phyloP scores from a whole-genome alignment of 2,888 invertebrate genomes.

The Reticulitermes lucifugus region DNA sequence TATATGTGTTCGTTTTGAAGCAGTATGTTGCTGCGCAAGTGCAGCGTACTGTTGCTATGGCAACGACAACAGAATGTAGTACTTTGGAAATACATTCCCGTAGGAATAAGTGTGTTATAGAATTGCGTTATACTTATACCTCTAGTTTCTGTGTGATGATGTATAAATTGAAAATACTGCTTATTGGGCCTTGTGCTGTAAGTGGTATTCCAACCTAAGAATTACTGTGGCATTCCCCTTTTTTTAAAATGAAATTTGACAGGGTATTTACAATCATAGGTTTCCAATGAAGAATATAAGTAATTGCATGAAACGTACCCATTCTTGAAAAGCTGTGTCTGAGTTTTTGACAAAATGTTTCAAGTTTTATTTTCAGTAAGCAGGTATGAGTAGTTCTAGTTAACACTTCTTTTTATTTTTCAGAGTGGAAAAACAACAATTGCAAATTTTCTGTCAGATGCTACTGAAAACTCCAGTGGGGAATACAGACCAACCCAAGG shows the following conservation, averaged over 20 bases:
- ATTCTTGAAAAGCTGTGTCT: neutral
- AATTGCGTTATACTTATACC: no score
- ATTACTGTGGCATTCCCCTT: neutral
- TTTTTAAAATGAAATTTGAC: neutral
- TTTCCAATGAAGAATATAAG: neutral
- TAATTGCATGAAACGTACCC: neutral
- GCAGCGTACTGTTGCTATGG: no score
- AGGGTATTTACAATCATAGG: neutral
- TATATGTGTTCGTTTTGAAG: no score
- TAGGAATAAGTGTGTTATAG: no score
- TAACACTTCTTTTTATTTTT: slow-evolving; percentile 56
- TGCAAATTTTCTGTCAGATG: slow-evolving; percentile 79
- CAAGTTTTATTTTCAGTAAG: no score
- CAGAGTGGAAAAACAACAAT: slow-evolving; percentile 80
- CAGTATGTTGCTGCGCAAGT: no score
- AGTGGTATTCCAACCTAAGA: neutral
- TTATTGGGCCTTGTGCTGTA: slow-evolving; percentile 49
- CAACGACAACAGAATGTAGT: no score
- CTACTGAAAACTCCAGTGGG: slow-evolving; percentile 71
- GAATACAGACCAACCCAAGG: slow-evolving; percentile 78
- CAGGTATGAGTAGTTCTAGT: no score
- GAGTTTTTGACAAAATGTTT: no score
- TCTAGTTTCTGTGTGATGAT: neutral
- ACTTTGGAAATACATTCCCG: no score
- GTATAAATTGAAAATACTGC: slow-evolving; percentile 47